These are phyloP conservation scores for Crotophaga sulcirostris DNA, from an alignment of 2,113 vertebrate genomes.

Conservation along the genomic window DNA sequence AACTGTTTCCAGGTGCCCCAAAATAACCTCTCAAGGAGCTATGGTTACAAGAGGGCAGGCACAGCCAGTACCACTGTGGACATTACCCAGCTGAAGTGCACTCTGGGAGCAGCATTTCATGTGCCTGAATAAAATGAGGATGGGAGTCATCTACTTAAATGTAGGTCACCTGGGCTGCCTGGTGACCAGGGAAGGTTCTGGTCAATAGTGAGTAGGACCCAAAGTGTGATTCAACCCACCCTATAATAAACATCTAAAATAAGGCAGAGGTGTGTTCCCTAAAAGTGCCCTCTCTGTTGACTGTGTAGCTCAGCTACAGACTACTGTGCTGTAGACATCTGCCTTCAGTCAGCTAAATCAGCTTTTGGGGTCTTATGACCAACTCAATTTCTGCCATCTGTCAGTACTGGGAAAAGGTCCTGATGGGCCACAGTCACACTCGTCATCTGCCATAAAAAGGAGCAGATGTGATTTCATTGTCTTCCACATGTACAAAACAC, in stretches of 20 bases:
- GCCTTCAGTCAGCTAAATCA: background rate
- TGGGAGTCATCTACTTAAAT: background rate
- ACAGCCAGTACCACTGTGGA: rapidly evolving
- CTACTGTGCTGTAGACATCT: background rate
- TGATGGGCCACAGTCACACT: background rate
- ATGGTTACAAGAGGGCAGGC: background rate
- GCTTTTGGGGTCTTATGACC: background rate
- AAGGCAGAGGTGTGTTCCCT: background rate
- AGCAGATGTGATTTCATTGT: conserved; percentile 8
- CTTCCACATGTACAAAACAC: background rate
- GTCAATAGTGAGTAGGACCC: background rate
- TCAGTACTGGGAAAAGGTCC: background rate
- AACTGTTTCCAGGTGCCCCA: background rate
- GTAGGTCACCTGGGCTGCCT: background rate
- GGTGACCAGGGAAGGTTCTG: background rate
- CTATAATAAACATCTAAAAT: background rate
- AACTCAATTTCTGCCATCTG: background rate
- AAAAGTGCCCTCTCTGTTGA: background rate
- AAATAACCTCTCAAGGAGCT: background rate
- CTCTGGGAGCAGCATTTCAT: background rate
- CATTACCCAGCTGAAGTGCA: background rate
- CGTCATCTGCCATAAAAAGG: background rate
- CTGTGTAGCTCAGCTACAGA: background rate
- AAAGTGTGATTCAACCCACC: background rate
- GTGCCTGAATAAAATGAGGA: background rate